phyloP scores from a whole-genome alignment of 2,113 vertebrate species.

The Hystrix cristata region DNA sequence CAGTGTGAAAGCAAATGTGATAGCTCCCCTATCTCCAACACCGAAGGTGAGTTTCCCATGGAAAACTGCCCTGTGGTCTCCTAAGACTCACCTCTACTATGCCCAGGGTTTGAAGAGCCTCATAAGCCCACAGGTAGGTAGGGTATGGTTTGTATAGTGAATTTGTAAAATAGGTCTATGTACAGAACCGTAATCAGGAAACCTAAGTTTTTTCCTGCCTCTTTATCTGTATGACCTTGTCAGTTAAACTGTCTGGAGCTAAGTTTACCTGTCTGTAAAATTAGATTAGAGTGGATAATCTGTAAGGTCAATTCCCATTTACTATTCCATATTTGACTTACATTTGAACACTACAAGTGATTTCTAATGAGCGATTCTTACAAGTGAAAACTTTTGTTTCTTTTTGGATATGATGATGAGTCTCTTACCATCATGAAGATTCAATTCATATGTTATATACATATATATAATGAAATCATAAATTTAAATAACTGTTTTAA shows the following conservation, averaged over 20 bases:
- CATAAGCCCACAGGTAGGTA: neutral
- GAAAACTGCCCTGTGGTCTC: neutral
- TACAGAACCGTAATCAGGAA: neutral
- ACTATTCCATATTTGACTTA: constrained; percentile 24
- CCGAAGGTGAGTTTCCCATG: constrained; percentile 92
- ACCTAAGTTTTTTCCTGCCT: neutral
- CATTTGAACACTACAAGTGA: neutral
- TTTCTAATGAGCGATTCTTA: constrained; percentile 45
- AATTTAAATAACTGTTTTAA: constrained; percentile 56
- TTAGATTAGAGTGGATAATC: neutral
- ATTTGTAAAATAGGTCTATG: neutral
- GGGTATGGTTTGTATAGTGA: neutral
- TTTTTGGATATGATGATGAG: constrained; percentile 35
- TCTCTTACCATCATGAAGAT: neutral
- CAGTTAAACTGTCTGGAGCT: constrained; percentile 9
- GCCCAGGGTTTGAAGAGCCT: neutral
- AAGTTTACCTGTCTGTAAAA: constrained; percentile 36
- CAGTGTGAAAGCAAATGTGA: constrained; percentile 99
- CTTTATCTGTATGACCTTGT: neutral
- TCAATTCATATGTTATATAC: constrained; percentile 2
- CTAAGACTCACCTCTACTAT: neutral
- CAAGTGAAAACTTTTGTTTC: constrained; percentile 43
- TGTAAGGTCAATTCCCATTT: neutral
- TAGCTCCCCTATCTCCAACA: constrained; percentile 93
- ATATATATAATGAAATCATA: constrained; percentile 60